A percentile compares a stretch with the other conserved stretches of the same genome.
Evolutionary conservation across 2,113 vertebrate species (phyloP).

Genomic region (Oriolus oriolus): DNA sequence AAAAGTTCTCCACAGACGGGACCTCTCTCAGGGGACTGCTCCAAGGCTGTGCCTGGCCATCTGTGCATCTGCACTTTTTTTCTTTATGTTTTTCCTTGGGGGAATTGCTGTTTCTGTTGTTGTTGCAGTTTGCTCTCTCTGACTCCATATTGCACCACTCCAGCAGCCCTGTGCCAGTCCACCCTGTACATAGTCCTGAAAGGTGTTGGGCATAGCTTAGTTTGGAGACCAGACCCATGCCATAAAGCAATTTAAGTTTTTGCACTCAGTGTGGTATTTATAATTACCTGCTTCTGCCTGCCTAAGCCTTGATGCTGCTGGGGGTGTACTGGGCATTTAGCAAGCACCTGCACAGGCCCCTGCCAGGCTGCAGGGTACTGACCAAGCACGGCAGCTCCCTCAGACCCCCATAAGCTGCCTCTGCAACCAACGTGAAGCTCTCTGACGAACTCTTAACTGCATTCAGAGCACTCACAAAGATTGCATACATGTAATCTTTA

Average conservation of each 20-base stretch:
- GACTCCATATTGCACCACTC: background rate
- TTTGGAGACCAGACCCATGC: background rate
- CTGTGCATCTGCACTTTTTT: background rate
- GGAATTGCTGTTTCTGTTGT: background rate
- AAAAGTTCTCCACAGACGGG: background rate
- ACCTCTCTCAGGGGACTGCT: background rate
- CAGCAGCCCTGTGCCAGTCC: background rate
- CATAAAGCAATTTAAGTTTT: background rate
- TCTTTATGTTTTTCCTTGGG: background rate
- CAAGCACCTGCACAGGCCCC: background rate
- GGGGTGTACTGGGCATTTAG: background rate
- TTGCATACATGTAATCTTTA: background rate
- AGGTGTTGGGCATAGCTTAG: background rate
- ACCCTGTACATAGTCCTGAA: background rate
- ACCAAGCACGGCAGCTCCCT: background rate
- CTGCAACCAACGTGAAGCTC: fast-evolving
- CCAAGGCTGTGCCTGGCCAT: background rate
- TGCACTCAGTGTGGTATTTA: background rate
- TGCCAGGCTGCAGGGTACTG: background rate
- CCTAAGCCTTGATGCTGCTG: background rate
- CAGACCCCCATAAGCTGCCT: background rate
- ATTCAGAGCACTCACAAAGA: background rate
- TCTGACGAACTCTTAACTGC: background rate
- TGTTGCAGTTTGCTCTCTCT: background rate
- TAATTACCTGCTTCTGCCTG: background rate